Base-by-base conservation (phyloP, 2,797 vertebrate genomes). In the Lepus oiostolus region DNA sequence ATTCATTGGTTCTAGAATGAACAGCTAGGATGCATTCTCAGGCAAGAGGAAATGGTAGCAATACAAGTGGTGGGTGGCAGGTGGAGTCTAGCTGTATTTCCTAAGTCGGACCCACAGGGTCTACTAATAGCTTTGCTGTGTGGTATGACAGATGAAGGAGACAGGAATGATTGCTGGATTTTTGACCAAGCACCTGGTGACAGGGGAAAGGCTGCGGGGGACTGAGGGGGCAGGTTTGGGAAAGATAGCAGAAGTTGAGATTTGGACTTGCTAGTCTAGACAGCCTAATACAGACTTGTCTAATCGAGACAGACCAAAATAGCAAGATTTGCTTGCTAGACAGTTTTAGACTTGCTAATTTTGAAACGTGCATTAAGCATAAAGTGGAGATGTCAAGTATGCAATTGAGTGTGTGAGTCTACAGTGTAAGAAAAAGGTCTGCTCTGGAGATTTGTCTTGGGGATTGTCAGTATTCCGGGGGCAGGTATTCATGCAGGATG, bases 181-280 rank as follows among this genome's bases (percentile, higher is more conserved):
- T 83, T 42, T 70, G 35, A 35, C 52, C 71, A 58, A 62, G 62
- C 58, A 63, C 38, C 70, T 85, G 32, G 28, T 10, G 9, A 60
- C 63, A 21, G 4, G 11, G n/a, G n/a, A 68, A 38, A 58, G 58
- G 42, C 42, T 68, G 5, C 38, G 14, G 11, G 60, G 50, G 22
- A 3, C 9, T 16, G 16, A 16, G 17, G 30, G 8, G 24, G 5
- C 14, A 38, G 63, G 17, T 13, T 71, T 63, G 47, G n/a, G 30
- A 16, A 77, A 74, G 81, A 21, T 14, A n/a, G 12, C 60, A 32
- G 70, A 93, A 88, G 35, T 80, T 80, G 88, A 63, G 28, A 42
- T 93, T 92, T 68, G 86, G 63, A 88, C 82, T 76, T 85, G 50
- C 35, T 82, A 8, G 88, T 83, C 95, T 93, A 95, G 91, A 93